Evolutionary conservation across 2,888 invertebrate genomes (phyloP).

Genomic region (Sphaerophoria taeniata): DNA sequence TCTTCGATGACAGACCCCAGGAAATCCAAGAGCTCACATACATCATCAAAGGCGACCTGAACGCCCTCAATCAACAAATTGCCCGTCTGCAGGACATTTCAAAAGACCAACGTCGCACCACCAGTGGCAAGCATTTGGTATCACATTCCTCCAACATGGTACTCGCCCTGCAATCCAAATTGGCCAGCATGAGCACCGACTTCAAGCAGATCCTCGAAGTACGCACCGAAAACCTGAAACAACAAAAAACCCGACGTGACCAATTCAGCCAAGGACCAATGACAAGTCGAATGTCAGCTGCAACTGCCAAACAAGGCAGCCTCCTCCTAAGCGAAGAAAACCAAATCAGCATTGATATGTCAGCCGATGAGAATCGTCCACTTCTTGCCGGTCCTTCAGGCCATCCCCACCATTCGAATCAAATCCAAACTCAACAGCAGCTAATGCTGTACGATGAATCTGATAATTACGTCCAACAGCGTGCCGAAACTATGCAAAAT

Average conservation of each 20-base stretch:
- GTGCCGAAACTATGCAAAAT: slow-evolving; percentile 99
- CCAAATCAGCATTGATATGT: slow-evolving; percentile 94
- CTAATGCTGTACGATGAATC: slow-evolving; percentile 92
- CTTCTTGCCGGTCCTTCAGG: slow-evolving; percentile 82
- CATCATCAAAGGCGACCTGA: slow-evolving; percentile 98
- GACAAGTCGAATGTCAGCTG: slow-evolving; percentile 85
- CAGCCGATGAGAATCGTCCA: slow-evolving; percentile 83
- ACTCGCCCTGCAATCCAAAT: slow-evolving; percentile 94
- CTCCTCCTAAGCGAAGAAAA: slow-evolving; percentile 84
- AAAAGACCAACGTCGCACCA: slow-evolving; percentile 86
- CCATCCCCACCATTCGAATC: slow-evolving; percentile 79
- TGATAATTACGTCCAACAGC: slow-evolving; percentile 94
- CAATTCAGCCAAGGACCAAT: slow-evolving; percentile 88
- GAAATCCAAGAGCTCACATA: slow-evolving; percentile 99
- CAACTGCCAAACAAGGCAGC: slow-evolving; percentile 83
- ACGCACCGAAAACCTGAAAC: slow-evolving; percentile 97
- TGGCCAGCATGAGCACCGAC: slow-evolving; percentile 98
- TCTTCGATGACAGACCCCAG: slow-evolving; percentile 97
- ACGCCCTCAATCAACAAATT: slow-evolving; percentile 97
- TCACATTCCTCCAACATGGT: slow-evolving; percentile 97
- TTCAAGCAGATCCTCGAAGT: slow-evolving; percentile 99
- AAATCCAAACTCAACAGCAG: slow-evolving; percentile 84
- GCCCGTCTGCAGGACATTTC: slow-evolving; percentile 94
- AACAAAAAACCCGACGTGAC: slow-evolving; percentile 96
- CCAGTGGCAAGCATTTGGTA: slow-evolving; percentile 90